Evolutionary conservation across 2,888 invertebrate species (phyloP), one percentile per base, ranked within the genome.

Genomic region (Julus scandinavius): DNA sequence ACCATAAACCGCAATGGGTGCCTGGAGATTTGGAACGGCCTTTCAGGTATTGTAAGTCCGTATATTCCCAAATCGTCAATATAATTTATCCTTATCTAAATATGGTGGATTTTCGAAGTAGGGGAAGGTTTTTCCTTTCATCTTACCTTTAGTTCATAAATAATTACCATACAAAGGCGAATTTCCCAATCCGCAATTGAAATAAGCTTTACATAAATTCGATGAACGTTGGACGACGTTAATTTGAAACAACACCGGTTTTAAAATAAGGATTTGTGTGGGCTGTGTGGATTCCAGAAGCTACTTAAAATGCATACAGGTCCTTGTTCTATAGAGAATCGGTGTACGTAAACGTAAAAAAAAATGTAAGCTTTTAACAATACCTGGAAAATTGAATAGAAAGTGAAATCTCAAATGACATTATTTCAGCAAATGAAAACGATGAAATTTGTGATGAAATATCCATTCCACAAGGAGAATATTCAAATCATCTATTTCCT

Each of bases 361-460:
- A 63, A 63, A n/a, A n/a, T 13, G 17, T 63, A 63, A 63, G 63
- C 63, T 63, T 63, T 63, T 63, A 15, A 63, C 63, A 63, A 63
- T 63, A 63, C 63, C 63, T 17, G 63, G n/a, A 17, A 63, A 63
- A 63, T 63, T 63, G 63, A 63, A 63, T 63, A 63, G 63, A n/a
- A 20, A 63, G 63, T 63, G 63, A 63, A 63, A 63, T 63, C 63
- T 63, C 63, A 63, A 63, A 63, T 63, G 63, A 63, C 63, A 63
- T 63, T 63, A 63, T 63, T 63, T 63, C 63, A 63, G 63, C 63
- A 63, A 63, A 63, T 63, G 63, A 63, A 63, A 63, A 63, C 63
- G 63, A 63, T 63, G 63, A 63, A 63, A 63, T 63, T 63, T 63
- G 63, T 17, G 63, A 63, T 63, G 63, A 63, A 63, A 63, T 63